Evolutionary conservation across 2,888 invertebrate genomes (phyloP), one percentile per base, ranked within the genome.

Genomic region (Patella ulyssiponensis): DNA sequence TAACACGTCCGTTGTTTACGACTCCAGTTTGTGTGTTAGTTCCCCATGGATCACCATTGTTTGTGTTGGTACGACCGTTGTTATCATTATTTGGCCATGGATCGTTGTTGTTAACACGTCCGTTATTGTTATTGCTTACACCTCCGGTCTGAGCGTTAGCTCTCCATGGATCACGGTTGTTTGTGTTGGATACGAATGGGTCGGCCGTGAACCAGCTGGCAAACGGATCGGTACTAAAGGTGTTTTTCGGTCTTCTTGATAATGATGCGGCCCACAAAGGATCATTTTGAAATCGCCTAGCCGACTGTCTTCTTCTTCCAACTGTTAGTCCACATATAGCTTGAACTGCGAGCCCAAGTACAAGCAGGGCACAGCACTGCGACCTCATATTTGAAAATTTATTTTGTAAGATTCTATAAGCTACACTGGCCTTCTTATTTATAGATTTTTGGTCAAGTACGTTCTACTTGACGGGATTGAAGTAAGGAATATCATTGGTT

Each of bases 81-180:
- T 64, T 64, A 23, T 64, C 23, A 64, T 64, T 64, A 12, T 64
- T 14, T 20, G 64, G 64, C 64, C 64, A 64, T 64, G 64, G 64
- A 20, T 64, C 64, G 12, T 23, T 64, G 9, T 64, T 64, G 11
- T 20, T 64, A 64, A 23, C 23, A 23, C 20, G 23, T 11, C 23
- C 23, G 23, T 23, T 64, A 2, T 64, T 23, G 11, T 11, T 64
- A 64, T 64, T 23, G 14, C 20, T 23, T 64, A 20, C 23, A 9
- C 64, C 0, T 58, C 58, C 17, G 17, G 58, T 58, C 15, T 20
- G 9, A 58, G 58, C 0, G 9, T 23, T 64, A 1, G 64, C 23
- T 64, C 20, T 20, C 64, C 64, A 64, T 23, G 20, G 64, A 64
- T 64, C 23, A 64, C 64, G n/a, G 23, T 64, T 23, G 64, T 23